Evolutionary conservation across 2,888 invertebrate species (phyloP), one percentile per base, ranked within the genome.

Genomic region (Spialia ferax): DNA sequence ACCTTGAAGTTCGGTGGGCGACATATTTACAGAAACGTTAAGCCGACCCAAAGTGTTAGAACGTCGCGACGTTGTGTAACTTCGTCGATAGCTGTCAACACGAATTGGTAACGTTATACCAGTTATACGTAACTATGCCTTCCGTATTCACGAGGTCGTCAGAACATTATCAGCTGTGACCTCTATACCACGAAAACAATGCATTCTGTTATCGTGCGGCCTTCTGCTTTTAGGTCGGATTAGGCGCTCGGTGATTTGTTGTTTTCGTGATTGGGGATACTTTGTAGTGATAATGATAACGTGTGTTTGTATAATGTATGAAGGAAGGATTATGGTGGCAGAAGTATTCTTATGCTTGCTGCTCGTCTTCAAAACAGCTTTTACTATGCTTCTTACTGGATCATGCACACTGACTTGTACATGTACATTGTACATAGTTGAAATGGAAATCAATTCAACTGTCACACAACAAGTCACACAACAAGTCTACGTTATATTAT

Each of bases 1-100:
- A 81, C 93, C 93, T 93, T 93, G 91, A 83, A 84, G 87, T 82
- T 83, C 86, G 81, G 82, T 77, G 79, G 81, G 74, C 81, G 88
- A 81, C 84, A 85, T 91, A 84, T 89, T 91, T 89, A 88, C 86
- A 73, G 80, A 67, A 61, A 76, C 74, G 76, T 81, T 83, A 76
- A 86, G 74, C 80, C 74, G 79, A 82, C 85, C 80, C 91, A 87
- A 87, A 77, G 77, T 74, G 71, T 79, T 73, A 78, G 78, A 74
- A 70, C 71, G 71, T 72, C 69, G 68, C 66, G 70, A 65, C 70
- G 70, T 71, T 67, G 67, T 64, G 71, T 68, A 71, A 62, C 63
- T 62, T 69, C 59, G 67, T 69, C 61, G 54, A 74, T 74, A 79
- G 74, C 74, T 70, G 73, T 68, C 82, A 76, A 68, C 77, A 69